Base-by-base conservation (phyloP, 2,113 vertebrate genomes). In the Xenopus tropicalis region DNA sequence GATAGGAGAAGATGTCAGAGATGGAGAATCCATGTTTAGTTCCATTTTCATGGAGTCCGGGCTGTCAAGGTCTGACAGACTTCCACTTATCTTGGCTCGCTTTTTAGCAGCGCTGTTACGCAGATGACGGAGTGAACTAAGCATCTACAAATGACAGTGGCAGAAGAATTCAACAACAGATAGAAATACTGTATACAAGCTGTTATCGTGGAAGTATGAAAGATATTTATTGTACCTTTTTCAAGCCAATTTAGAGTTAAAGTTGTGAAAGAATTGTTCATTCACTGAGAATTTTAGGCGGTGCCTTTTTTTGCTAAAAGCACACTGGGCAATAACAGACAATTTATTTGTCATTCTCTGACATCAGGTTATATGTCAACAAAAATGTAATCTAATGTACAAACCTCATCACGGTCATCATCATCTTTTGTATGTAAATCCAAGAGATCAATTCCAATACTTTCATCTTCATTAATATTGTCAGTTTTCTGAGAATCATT, bases 61-160 rank as follows among this genome's bases (percentile, higher is more conserved):
- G 61, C 95, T 97, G 73, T 93, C 94, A 14, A 86, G 87, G 14
- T 93, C 92, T 0, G 89, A 87, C 21, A 89, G 58, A 71, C 85
- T 87, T 57, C 90, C 80, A 74, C 86, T 93, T 3, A 91, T 87
- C 81, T 92, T 93, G 0, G 95, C 96, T 72, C 94, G 88, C 83
- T 97, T 99, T 85, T 94, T 98, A 43, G 95, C 96, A 0, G 95
- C 95, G 0, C 94, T 98, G 80, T 88, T 95, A 11, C 92, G 91
- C 59, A 98, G 82, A 6, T 91, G 93, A 0, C 93, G 81, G 13
- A 98, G 90, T 0, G 92, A 97, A 77, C 87, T 95, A 80, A 93
- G 84, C 96, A 98, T 98, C 97, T 99, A 79, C 14, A 66, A 14
- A 29, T 1, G 43, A 65, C 1, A 37, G 9, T 14, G 14, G 0